Percentiles rank a stretch among this genome's conserved stretches.
Conservation (phyloP, 2,113 vertebrate genomes). For the Heterotis niloticus region DNA sequence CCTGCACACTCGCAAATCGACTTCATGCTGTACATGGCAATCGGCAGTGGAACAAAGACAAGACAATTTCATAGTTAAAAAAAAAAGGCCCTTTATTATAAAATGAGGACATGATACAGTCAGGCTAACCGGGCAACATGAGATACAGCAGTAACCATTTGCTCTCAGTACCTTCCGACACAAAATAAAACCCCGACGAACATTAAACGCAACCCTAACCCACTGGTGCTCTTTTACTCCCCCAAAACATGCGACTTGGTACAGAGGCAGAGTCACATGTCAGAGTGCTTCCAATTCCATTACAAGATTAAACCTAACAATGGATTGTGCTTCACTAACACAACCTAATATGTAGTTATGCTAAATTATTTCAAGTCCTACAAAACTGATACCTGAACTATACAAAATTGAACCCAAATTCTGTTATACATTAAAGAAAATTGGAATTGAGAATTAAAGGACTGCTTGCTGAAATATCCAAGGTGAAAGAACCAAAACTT, state of each 20-base stretch:
- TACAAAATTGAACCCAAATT: not conserved
- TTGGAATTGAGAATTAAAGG: not conserved
- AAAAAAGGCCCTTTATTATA: conserved; percentile 24
- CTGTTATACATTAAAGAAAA: not conserved
- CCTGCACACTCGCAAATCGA: too few species aligned
- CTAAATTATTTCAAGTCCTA: not conserved
- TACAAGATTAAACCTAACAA: too few species aligned
- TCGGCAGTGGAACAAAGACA: not conserved
- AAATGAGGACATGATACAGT: conserved; percentile 22
- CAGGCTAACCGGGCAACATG: conserved; percentile 13
- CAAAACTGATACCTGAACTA: too few species aligned
- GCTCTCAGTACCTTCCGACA: not conserved
- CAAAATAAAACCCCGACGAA: too few species aligned
- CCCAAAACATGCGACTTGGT: not conserved
- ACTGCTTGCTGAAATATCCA: too few species aligned
- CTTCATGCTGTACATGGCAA: not conserved
- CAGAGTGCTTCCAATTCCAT: not conserved
- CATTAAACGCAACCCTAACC: not conserved
- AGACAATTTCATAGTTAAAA: not conserved
- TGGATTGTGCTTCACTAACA: not conserved
- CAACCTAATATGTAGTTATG: not conserved
- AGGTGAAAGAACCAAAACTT: not conserved
- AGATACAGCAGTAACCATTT: not conserved
- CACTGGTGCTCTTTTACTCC: not conserved
- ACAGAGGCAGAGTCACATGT: conserved; percentile 2